These are phyloP conservation scores for Magallana nippona DNA, from an alignment of 2,888 invertebrate genomes.

Conservation along the genomic window DNA sequence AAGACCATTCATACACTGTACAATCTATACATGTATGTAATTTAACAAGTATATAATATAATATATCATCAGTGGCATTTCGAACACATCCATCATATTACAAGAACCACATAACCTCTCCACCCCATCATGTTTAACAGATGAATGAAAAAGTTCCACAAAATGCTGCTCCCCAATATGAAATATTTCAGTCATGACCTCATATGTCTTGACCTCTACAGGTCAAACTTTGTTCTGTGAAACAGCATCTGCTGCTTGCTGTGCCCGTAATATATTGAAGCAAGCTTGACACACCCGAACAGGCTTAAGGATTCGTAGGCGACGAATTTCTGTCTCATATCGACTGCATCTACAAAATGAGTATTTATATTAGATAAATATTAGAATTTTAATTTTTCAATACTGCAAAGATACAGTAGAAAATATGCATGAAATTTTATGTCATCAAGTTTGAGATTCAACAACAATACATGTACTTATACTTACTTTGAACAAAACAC, in stretches of 20 bases:
- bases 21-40: not conserved
- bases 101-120: not conserved
- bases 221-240: slow-evolving; percentile 30
- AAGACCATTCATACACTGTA: not conserved
- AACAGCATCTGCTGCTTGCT: slow-evolving; percentile 64
- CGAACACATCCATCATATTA: not conserved
- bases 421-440: not conserved
- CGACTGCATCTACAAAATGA: slow-evolving; percentile 88
- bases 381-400: not conserved
- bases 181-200: not conserved
- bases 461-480: not conserved
- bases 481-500: slow-evolving; percentile 95
- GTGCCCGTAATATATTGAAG: slow-evolving; percentile 82
- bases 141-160: not conserved
- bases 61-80: too few species aligned
- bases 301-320: slow-evolving; percentile 94
- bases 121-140: not conserved
- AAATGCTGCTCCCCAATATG: not conserved
- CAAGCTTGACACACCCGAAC: slow-evolving; percentile 97
- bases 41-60: too few species aligned
- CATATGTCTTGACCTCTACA: not conserved
- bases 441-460: not conserved
- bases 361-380: not conserved
- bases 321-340: slow-evolving; percentile 96
- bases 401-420: not conserved